Evolutionary conservation across 1,140 invertebrate genomes (phyloP).

Genomic region (Philotrypesis tridentata): DNA sequence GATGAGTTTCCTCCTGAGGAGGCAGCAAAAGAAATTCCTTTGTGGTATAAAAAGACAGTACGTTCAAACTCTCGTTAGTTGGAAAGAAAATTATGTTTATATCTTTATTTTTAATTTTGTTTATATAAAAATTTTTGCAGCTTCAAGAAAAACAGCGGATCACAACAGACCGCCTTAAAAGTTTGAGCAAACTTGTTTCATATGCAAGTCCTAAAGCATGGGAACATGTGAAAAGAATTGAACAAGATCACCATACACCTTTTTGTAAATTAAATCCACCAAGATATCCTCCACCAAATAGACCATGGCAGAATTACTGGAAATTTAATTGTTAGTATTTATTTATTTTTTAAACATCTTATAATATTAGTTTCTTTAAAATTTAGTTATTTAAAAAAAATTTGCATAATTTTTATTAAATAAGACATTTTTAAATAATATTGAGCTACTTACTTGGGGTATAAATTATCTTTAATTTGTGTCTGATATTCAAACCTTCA

Average conservation of each 20-base stretch:
- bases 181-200: slow-evolving; percentile 26
- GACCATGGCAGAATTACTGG: slow-evolving; percentile 45
- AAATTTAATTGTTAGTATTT: slow-evolving; percentile 41
- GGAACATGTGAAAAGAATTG: slow-evolving; percentile 30
- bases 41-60: slow-evolving; percentile 39
- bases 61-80: not conserved
- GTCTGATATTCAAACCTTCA: too few species aligned
- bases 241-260: slow-evolving; percentile 40
- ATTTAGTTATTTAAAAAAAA: too few species aligned
- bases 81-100: not conserved
- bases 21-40: not conserved
- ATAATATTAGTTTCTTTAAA: too few species aligned
- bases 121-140: slow-evolving; percentile 23
- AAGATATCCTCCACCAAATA: slow-evolving; percentile 20
- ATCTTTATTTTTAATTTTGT: slow-evolving; percentile 5
- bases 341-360: not conserved
- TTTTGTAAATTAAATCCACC: slow-evolving; percentile 47
- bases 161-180: slow-evolving; percentile 14
- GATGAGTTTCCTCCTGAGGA: slow-evolving; percentile 37
- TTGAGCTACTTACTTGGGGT: too few species aligned
- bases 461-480: too few species aligned
- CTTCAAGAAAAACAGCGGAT: slow-evolving; percentile 34
- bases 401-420: too few species aligned
- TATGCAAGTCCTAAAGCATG: slow-evolving; percentile 5
- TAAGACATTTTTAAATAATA: too few species aligned